Percentiles rank a stretch among this genome's conserved stretches.
phyloP scores from a whole-genome alignment of 2,797 vertebrate genomes.

The Perdix hodgsoniae region DNA sequence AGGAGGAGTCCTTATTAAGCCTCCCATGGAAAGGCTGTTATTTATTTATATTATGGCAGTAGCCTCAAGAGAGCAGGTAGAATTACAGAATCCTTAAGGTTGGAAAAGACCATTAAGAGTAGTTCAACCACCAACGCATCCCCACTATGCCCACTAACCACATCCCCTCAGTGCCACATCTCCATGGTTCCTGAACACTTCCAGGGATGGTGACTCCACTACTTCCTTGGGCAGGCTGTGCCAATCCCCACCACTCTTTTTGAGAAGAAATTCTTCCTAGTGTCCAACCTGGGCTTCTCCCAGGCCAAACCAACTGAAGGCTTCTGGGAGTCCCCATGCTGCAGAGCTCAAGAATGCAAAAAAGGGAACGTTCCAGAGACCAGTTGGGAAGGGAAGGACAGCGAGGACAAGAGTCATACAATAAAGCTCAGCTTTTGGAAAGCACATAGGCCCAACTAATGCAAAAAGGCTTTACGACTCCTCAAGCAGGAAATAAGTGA shows the following conservation, averaged over 20 bases:
- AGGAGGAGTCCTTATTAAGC: not conserved
- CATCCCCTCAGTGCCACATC: too few relatives aligned
- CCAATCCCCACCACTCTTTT: too few relatives aligned
- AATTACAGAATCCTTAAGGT: too few relatives aligned
- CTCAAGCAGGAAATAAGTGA: slow-evolving; percentile 49
- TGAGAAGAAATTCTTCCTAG: too few relatives aligned
- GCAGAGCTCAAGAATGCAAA: rapidly evolving
- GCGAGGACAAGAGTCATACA: not conserved
- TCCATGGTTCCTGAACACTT: too few relatives aligned
- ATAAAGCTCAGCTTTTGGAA: slow-evolving; percentile 26
- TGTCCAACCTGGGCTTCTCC: not conserved
- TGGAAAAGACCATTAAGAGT: too few relatives aligned
- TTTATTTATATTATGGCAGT: not conserved
- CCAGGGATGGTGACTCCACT: too few relatives aligned
- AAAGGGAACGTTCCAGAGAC: not conserved
- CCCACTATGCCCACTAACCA: too few relatives aligned
- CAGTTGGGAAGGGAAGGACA: not conserved
- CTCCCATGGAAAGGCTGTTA: not conserved
- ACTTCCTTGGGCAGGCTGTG: too few relatives aligned
- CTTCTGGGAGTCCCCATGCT: not conserved
- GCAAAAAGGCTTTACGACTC: slow-evolving; percentile 23
- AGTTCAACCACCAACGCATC: too few relatives aligned
- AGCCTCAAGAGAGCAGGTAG: not conserved
- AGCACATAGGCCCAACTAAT: slow-evolving; percentile 16
- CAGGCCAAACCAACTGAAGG: not conserved